phyloP scores from a whole-genome alignment of 2,888 invertebrate genomes.

The Leptopilina myrica region DNA sequence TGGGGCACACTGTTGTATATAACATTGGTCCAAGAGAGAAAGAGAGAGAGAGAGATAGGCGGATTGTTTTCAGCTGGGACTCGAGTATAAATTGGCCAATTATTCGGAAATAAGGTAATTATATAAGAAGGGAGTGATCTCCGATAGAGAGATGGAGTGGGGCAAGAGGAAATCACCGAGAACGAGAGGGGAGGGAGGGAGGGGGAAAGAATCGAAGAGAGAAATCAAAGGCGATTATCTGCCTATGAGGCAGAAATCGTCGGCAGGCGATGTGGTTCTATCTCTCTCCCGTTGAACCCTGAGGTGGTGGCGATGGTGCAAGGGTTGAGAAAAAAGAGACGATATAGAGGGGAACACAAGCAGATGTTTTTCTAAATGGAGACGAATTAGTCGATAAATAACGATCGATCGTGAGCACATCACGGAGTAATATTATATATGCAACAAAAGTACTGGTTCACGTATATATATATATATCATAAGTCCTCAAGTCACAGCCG shows the following conservation, averaged over 20 bases:
- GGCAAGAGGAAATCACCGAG: slow-evolving; percentile 55
- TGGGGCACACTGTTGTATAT: slow-evolving; percentile 68
- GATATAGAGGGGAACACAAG: background rate
- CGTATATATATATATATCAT: slow-evolving; percentile 37
- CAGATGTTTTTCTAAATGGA: slow-evolving; percentile 72
- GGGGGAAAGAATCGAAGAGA: slow-evolving; percentile 74
- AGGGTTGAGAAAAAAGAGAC: slow-evolving; percentile 47
- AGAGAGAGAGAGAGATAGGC: slow-evolving; percentile 47
- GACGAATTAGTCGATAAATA: slow-evolving; percentile 73
- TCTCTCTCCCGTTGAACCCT: slow-evolving; percentile 62
- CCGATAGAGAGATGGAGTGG: slow-evolving; percentile 67
- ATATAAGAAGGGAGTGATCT: slow-evolving; percentile 76
- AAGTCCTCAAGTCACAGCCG: slow-evolving; percentile 25
- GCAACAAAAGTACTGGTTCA: slow-evolving; percentile 44
- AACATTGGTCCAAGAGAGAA: slow-evolving; percentile 60
- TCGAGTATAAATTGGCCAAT: slow-evolving; percentile 77
- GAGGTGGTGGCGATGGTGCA: slow-evolving; percentile 62
- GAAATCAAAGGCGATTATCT: slow-evolving; percentile 76
- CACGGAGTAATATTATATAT: slow-evolving; percentile 48
- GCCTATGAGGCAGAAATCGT: slow-evolving; percentile 75
- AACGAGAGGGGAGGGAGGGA: slow-evolving; percentile 50
- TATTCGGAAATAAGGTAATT: slow-evolving; percentile 77
- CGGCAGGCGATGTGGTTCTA: slow-evolving; percentile 62
- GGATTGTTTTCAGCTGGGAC: slow-evolving; percentile 76
- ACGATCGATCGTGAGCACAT: slow-evolving; percentile 63